Evolutionary conservation across 2,797 vertebrate genomes (phyloP), one percentile per base, ranked within the genome.

Genomic region (Chromis chromis): DNA sequence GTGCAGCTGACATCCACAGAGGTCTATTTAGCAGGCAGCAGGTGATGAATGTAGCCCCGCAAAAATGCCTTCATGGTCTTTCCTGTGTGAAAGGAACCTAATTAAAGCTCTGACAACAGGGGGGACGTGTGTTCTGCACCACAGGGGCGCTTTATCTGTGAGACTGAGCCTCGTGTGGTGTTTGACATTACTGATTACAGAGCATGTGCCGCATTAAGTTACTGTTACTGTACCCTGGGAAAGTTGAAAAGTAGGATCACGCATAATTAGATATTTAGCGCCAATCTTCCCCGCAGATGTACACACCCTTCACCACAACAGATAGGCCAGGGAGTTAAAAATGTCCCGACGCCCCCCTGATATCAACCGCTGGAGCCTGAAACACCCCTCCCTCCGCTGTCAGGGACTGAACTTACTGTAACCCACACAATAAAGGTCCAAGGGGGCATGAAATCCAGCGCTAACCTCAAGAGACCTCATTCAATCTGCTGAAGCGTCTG

Each of bases 181-280:
- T 84, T 81, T 90, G 89, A 90, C 88, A 65, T 89, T 65, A 53
- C 79, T 94, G 93, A 95, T 94, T 95, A 94, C 75, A 95, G 93
- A 92, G 90, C 78, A 55, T 73, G 76, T 73, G 74, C 74, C 49
- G 48, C 82, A 69, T 84, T 70, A 86, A 81, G 79, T 87, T 86
- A 83, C 90, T 87, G 72, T 86, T 86, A 88, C 91, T 89, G 83
- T 89, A 86, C 82, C 84, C 90, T 94, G 92, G 90, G 93, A 93
- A 93, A 80, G 86, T 79, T 62, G 83, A 86, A 90, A 87, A 28
- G 55, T 76, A 81, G 87, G 76, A 85, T 81, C 76, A 69, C 52
- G 73, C 82, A 86, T 92, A 91, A 94, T 94, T 94, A 94, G 88
- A 94, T 81, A 93, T 94, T 93, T 92, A 91, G 88, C 88, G 65